Evolutionary conservation across 2,888 invertebrate genomes (phyloP).

Genomic region (Bombylius major): DNA sequence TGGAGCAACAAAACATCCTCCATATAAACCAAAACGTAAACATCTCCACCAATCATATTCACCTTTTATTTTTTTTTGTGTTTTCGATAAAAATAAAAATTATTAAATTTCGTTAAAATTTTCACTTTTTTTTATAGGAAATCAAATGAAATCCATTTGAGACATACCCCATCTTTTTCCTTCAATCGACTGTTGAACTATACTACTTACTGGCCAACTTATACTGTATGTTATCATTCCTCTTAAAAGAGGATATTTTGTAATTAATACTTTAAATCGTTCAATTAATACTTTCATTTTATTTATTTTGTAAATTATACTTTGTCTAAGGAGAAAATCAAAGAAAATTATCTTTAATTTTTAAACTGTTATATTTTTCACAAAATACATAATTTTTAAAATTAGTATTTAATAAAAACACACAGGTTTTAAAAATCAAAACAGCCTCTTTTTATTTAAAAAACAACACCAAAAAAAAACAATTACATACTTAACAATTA

Average conservation of each 20-base stretch:
- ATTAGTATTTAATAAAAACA: too few species aligned
- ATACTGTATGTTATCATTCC: conserved; percentile 60
- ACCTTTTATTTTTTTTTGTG: conserved; percentile 23
- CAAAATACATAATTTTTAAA: too few species aligned
- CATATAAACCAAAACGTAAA: conserved; percentile 61
- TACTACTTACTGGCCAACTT: conserved; percentile 60
- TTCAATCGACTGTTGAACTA: conserved; percentile 58
- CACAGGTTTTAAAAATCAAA: too few species aligned
- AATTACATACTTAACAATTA: too few species aligned
- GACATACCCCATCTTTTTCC: conserved; percentile 46
- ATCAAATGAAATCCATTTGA: too few species aligned
- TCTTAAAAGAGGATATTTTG: conserved; percentile 32
- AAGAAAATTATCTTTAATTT: too few species aligned
- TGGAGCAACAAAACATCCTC: conserved; percentile 70
- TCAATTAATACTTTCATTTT: background rate
- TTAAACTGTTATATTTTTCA: too few species aligned
- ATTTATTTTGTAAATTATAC: background rate
- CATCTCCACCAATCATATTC: conserved; percentile 56
- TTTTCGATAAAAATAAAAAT: background rate
- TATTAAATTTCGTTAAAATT: too few species aligned
- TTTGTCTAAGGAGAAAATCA: too few species aligned
- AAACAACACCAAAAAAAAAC: too few species aligned
- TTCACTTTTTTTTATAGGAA: too few species aligned
- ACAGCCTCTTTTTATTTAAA: too few species aligned
- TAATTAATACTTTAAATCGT: conserved; percentile 21